Base-by-base conservation (phyloP, 2,113 vertebrate species). In the Aix galericulata region DNA sequence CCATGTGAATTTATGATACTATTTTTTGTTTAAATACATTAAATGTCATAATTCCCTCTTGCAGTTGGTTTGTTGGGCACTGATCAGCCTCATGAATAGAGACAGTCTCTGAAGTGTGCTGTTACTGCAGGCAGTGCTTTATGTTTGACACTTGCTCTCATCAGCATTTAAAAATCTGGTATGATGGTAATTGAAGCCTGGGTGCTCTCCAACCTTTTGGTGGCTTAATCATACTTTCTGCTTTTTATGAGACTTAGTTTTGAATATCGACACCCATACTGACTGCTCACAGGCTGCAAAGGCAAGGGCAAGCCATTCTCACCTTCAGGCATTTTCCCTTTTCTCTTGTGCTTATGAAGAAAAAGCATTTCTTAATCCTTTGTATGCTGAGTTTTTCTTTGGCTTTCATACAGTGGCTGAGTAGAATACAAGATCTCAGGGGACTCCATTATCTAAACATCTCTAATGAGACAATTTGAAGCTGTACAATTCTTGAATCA, bases 111-210 rank as follows among this genome's bases (percentile, higher is more conserved):
- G 8, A 56, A 86, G 89, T 74, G 38, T 64, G 12, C 75, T 72
- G 34, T 20, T 79, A n/a, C 11, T 71, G 34, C 75, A n/a, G 3
- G 26, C 82, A 13, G 3, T 83, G 83, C 85, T 90, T 94, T 89
- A 83, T 66, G 71, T 87, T 59, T 95, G 93, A 83, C 76, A 75
- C 89, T 90, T 68, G 71, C 76, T 95, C 76, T 95, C 93, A 95
- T 94, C 96, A 94, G 60, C 76, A 60, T 86, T 91, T 88, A 63
- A 86, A 92, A 78, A 89, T 83, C 64, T 88, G 91, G 78, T 90
- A 75, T 4, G 64, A 44, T 66, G 36, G 60, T 93, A 89, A 95
- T 93, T 95, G 95, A 96, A 90, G 79, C 81, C 42, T 78, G 90
- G 88, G 83, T 86, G 73, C 42, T 83, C 67, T 94, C 82, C 94